Percentiles rank a stretch among this genome's conserved stretches.
These are phyloP conservation scores for Saccostrea echinata DNA, from an alignment of 1,140 invertebrate genomes.

Conservation along the genomic window DNA sequence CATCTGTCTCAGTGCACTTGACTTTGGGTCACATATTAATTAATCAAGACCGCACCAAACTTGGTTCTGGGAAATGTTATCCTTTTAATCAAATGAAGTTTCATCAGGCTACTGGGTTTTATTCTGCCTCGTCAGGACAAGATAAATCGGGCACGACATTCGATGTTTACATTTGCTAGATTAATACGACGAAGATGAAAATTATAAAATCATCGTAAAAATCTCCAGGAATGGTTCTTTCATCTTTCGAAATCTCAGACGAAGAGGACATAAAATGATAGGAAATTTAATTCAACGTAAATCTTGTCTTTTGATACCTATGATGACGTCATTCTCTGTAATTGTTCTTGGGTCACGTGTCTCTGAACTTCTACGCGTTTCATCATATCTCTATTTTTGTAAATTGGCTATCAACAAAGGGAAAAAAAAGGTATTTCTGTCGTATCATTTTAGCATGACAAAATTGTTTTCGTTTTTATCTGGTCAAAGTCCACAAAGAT, in stretches of 20 bases:
- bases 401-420: too few species aligned
- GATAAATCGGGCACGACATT: slow-evolving; percentile 14
- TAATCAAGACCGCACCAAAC: slow-evolving; percentile 21
- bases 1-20: slow-evolving; percentile 41
- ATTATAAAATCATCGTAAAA: slow-evolving; percentile 24
- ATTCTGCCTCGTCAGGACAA: slow-evolving; percentile 19
- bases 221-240: neutral
- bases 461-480: too few species aligned
- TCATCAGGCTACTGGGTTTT: slow-evolving; percentile 26
- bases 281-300: neutral
- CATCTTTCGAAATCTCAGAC: neutral
- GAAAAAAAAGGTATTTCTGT: too few species aligned
- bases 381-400: too few species aligned
- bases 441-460: too few species aligned
- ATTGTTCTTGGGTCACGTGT: neutral
- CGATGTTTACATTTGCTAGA: slow-evolving; percentile 30
- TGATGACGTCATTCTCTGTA: neutral
- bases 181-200: slow-evolving; percentile 30
- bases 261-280: neutral
- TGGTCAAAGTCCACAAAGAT: too few species aligned
- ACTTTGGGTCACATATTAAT: slow-evolving; percentile 46
- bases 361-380: too few species aligned
- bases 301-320: neutral
- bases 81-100: slow-evolving; percentile 41
- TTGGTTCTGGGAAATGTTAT: slow-evolving; percentile 48